Evolutionary conservation across 2,113 vertebrate genomes (phyloP), one percentile per base, ranked within the genome.

Genomic region (Anser cygnoides): DNA sequence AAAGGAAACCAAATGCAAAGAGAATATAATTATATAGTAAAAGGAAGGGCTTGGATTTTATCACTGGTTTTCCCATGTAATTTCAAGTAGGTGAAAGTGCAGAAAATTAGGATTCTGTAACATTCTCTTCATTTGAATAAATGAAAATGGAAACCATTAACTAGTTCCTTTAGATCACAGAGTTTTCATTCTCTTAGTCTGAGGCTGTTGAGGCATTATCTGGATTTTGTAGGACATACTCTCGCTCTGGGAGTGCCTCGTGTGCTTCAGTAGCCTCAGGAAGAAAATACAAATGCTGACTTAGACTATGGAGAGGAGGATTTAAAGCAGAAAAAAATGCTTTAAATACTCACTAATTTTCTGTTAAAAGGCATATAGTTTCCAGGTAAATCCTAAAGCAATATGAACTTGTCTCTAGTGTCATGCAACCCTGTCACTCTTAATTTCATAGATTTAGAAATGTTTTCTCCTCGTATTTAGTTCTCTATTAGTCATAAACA

Each of bases 221-320:
- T 86, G 35, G n/a, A 80, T 79, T 80, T 76, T 73, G 41, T 3
- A 37, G 66, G 44, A 76, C 22, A 33, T 28, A 44, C 35, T 46
- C 29, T 33, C 41, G n/a, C 41, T 37, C 55, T 50, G 43, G 54
- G 81, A 84, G 35, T 33, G 41, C 14, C 80, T 86, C 68, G n/a
- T 26, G 21, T 62, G 71, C 68, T 1, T 3, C 29, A 26, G 49
- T 14, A 72, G 50, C 61, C 50, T 84, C 84, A 46, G 59, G 75
- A 92, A 87, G 50, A 93, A 46, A 94, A 46, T 28, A 94, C 43
- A 91, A 90, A 77, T 20, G 31, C 74, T 92, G 74, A 83, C 44
- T 71, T 78, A 19, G 59, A 81, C 37, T 55, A 6, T 59, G n/a
- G 41, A 46, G 76, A 74, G 37, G 41, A 68, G 22, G 37, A 52